phyloP scores from a whole-genome alignment of 2,888 invertebrate genomes.

The Prosopocoilus inquinatus region DNA sequence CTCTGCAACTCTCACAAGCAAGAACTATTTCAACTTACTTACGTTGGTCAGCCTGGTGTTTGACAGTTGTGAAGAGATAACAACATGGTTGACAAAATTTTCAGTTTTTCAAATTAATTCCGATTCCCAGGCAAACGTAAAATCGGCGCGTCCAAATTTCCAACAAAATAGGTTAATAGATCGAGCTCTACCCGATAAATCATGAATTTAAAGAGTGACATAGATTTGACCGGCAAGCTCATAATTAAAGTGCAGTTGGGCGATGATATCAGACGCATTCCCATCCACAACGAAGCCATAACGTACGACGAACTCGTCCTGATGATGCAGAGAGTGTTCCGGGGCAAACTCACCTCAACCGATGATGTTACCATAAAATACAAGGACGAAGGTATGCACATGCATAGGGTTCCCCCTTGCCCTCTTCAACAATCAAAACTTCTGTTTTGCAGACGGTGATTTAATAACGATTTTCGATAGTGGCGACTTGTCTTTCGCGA shows the following conservation, averaged over 20 bases:
- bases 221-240: constrained; percentile 55
- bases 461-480: constrained; percentile 70
- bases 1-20: too few relatives aligned
- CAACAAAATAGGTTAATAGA: too few relatives aligned
- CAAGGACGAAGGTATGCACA: constrained; percentile 63
- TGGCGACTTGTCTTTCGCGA: constrained; percentile 67
- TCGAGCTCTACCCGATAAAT: background rate
- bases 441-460: constrained; percentile 60
- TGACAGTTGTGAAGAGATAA: too few relatives aligned
- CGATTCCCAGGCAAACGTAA: too few relatives aligned
- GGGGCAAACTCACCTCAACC: constrained; percentile 59
- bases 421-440: background rate
- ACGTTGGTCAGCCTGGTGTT: too few relatives aligned
- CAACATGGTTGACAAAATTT: too few relatives aligned
- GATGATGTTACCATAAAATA: constrained; percentile 71
- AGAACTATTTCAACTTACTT: too few relatives aligned
- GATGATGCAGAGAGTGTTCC: constrained; percentile 72
- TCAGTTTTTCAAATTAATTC: too few relatives aligned
- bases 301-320: constrained; percentile 67
- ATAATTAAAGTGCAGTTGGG: constrained; percentile 60
- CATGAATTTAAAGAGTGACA: constrained; percentile 46
- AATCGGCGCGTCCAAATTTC: too few relatives aligned
- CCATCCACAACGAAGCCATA: constrained; percentile 71
- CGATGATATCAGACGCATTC: constrained; percentile 66
- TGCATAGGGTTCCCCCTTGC: background rate